A percentile compares a stretch with the other conserved stretches of the same genome.
phyloP scores from a whole-genome alignment of 1,140 invertebrate genomes.

The Ceratosolen solmsi region DNA sequence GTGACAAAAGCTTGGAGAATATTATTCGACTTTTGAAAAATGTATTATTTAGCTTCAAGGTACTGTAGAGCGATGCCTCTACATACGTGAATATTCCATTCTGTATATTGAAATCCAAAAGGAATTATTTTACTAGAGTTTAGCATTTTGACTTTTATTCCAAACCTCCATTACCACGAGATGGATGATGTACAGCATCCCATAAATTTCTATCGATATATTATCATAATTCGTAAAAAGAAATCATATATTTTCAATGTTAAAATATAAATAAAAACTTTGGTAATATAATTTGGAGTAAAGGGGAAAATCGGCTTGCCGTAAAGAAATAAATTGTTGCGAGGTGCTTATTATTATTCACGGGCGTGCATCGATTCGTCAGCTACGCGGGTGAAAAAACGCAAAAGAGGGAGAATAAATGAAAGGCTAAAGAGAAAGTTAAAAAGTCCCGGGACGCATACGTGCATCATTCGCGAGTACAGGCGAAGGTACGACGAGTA shows the following conservation, averaged over 20 bases:
- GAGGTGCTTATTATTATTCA: neutral
- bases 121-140: neutral
- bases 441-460: neutral
- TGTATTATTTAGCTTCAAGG: neutral
- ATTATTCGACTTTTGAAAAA: neutral
- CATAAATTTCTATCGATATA: constrained; percentile 8
- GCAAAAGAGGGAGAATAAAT: neutral
- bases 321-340: neutral
- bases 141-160: neutral
- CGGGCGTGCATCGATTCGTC: neutral
- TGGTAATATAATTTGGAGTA: neutral
- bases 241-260: neutral
- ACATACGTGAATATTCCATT: neutral
- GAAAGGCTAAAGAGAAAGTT: constrained; percentile 5
- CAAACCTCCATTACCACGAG: neutral
- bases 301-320: neutral
- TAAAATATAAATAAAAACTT: neutral
- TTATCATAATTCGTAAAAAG: too few relatives aligned
- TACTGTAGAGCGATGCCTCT: neutral
- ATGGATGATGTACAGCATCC: neutral
- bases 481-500: neutral
- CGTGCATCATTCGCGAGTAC: neutral
- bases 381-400: neutral
- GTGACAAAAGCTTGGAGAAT: neutral
- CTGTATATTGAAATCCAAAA: neutral